Conservation (phyloP, 2,888 invertebrate genomes). For the Cinara cedri region DNA sequence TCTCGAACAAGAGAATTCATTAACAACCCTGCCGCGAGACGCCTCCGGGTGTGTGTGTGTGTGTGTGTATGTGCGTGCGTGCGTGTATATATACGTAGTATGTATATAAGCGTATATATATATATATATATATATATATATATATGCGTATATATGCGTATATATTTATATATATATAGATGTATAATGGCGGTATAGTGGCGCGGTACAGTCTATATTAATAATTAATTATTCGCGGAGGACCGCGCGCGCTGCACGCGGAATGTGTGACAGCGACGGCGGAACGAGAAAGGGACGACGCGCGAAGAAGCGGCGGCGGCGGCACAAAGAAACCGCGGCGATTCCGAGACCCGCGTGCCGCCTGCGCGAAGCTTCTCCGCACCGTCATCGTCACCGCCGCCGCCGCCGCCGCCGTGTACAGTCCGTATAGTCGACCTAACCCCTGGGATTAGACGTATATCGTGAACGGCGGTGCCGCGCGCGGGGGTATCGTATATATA, state of each 20-base stretch:
- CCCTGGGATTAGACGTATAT: conserved; percentile 51
- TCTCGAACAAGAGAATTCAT: conserved; percentile 54
- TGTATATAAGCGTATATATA: too few relatives aligned
- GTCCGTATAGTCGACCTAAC: conserved; percentile 6
- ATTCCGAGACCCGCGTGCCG: conserved; percentile 8
- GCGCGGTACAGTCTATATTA: conserved; percentile 38
- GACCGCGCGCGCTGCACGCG: conserved; percentile 19
- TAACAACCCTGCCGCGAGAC: conserved; percentile 34
- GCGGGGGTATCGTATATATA: background rate
- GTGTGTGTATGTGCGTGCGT: background rate
- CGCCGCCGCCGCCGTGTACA: background rate
- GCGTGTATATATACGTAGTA: too few relatives aligned
- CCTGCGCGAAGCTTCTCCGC: background rate
- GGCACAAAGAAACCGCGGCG: conserved; percentile 56
- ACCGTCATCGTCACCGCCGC: background rate
- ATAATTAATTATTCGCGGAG: conserved; percentile 53
- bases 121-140: too few relatives aligned
- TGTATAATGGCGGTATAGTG: conserved; percentile 24
- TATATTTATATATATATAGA: too few relatives aligned
- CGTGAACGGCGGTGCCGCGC: background rate
- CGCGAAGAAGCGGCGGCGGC: conserved; percentile 49
- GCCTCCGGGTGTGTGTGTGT: conserved; percentile 23
- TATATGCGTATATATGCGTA: too few relatives aligned
- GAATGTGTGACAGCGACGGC: conserved; percentile 42
- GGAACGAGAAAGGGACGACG: conserved; percentile 43